These are phyloP conservation scores for Serripes groenlandicus DNA, from an alignment of 2,888 invertebrate genomes.

Conservation along the genomic window DNA sequence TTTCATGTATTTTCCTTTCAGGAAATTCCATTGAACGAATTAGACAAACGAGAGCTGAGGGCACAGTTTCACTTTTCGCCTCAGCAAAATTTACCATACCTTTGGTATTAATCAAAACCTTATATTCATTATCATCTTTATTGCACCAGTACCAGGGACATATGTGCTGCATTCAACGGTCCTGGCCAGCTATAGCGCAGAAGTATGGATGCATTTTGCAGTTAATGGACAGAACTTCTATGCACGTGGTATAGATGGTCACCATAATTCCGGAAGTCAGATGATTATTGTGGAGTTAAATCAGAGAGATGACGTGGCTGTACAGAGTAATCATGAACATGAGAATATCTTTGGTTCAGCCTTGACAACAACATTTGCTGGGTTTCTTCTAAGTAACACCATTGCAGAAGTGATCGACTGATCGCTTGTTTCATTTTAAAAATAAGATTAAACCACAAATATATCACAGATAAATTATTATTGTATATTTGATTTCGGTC, in stretches of 20 bases:
- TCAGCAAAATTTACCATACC: not conserved
- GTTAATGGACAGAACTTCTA: not conserved
- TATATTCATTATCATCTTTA: not conserved
- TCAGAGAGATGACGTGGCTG: slow-evolving; percentile 3
- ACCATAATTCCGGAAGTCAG: slow-evolving; percentile 1
- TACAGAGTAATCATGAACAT: not conserved
- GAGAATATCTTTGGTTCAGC: not conserved
- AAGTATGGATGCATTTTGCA: not conserved
- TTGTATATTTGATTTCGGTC: no score
- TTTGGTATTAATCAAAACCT: not conserved
- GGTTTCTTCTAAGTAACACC: not conserved
- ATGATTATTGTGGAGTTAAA: not conserved
- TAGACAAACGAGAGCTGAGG: not conserved
- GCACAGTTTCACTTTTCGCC: not conserved
- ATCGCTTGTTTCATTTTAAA: no score
- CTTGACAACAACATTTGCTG: not conserved
- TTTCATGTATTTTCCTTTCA: no score
- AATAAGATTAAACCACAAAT: no score
- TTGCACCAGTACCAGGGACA: not conserved
- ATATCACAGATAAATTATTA: no score
- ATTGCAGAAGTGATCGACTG: not conserved
- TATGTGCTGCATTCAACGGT: not conserved
- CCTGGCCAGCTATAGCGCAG: not conserved
- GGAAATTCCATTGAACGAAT: no score
- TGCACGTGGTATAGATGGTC: not conserved